Base-by-base conservation (phyloP, 2,113 vertebrate genomes). In the Triplophysa rosa region DNA sequence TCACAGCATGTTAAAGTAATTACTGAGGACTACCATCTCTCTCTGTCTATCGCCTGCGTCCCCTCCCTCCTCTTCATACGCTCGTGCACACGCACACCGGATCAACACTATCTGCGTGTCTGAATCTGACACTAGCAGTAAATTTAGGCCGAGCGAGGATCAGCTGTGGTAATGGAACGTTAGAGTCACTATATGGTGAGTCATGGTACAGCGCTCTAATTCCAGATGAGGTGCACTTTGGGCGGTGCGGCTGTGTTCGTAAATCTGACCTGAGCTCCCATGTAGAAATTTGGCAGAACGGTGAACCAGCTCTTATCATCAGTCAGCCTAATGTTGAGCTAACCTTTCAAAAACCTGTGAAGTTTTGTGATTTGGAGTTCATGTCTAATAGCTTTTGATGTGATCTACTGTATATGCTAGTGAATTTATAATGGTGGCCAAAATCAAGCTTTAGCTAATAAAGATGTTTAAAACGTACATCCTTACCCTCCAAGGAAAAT, bases 1-100 rank as follows among this genome's bases (percentile, higher is more conserved):
- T 73, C 76, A 54, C 58, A 49, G 52, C 81, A 75, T 74, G 68
- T 64, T 80, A 68, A 72, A 80, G 63, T 80, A 82, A 78, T 85
- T 72, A 68, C 67, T 37, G 65, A 14, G 63, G 65, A 62, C 61
- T 79, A 47, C 23, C 16, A 11, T 74, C 69, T 49, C 85, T 72
- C 67, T 67, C 62, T 70, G 78, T 52, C 72, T 73, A 24, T 67
- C 24, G 26, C 52, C 24, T 54, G 26, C 29, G 4, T 58, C 33
- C 33, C 66, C 70, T 29, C 70, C 65, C 33, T 67, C 67, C 29
- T 52, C 29, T 42, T 2, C 4, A 19, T 59, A 17, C 23, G 47
- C 69, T 59, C 40, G 49, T 52, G 49, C 59, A 58, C 26, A 45
- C 37, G 45, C 37, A 58, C 62, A 63, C 23, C 16, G 6, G 45